These are phyloP conservation scores for Catharus bicknelli DNA, from an alignment of 2,113 vertebrate species.

Conservation along the genomic window DNA sequence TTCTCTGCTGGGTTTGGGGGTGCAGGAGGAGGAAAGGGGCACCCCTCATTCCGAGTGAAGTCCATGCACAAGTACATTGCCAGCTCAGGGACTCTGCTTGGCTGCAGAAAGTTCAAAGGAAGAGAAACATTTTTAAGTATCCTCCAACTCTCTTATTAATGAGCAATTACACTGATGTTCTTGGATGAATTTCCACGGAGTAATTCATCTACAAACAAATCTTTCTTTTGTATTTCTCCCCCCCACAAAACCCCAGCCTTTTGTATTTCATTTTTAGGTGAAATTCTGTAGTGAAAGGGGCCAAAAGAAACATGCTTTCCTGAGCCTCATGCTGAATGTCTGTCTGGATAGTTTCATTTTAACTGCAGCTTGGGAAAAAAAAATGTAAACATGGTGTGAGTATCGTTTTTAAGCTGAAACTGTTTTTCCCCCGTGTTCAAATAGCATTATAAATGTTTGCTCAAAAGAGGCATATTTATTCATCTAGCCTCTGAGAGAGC, in stretches of 20 bases:
- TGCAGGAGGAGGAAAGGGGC: background rate
- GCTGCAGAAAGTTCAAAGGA: constrained; percentile 67
- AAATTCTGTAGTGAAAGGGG: constrained; percentile 52
- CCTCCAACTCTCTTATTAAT: constrained; percentile 71
- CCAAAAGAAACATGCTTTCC: constrained; percentile 76
- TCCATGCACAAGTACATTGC: background rate
- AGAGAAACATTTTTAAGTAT: constrained; percentile 55
- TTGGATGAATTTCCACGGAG: constrained; percentile 66
- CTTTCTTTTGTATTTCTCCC: constrained; percentile 58
- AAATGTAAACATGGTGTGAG: constrained; percentile 48
- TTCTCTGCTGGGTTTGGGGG: background rate
- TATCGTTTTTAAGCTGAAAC: constrained; percentile 49
- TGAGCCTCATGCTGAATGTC: constrained; percentile 47
- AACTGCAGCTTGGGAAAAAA: constrained; percentile 55
- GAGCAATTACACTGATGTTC: constrained; percentile 17
- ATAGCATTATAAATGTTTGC: constrained; percentile 44
- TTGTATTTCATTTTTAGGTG: constrained; percentile 62
- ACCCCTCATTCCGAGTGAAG: background rate
- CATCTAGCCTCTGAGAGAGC: constrained; percentile 27
- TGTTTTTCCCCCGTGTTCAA: background rate
- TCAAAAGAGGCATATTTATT: constrained; percentile 55
- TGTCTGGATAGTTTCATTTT: constrained; percentile 70
- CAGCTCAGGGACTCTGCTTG: constrained; percentile 34
- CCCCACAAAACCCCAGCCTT: constrained; percentile 14
- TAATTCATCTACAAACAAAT: constrained; percentile 74